Conservation (phyloP, 2,888 invertebrate genomes). For the Stenchaetothrips biformis region DNA sequence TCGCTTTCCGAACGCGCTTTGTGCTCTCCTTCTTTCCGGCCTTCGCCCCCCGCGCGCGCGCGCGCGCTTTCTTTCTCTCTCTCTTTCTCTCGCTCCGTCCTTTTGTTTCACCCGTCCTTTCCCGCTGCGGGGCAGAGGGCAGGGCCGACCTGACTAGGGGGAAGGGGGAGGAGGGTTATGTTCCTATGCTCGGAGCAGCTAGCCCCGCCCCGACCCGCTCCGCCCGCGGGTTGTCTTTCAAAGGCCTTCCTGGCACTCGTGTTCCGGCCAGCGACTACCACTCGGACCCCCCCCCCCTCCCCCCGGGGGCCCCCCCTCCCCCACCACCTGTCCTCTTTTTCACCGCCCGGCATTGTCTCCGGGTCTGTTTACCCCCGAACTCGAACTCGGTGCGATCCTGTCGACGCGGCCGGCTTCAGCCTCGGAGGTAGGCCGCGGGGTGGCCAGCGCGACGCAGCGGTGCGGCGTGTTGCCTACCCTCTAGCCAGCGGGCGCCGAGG, state of each 20-base stretch:
- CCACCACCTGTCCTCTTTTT: neutral
- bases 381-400: neutral
- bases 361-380: neutral
- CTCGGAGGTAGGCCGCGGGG: neutral
- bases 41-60: neutral
- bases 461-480: too few relatives aligned
- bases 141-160: neutral
- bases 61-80: neutral
- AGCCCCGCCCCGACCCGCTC: neutral
- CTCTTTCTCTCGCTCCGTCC: neutral
- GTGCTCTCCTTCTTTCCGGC: neutral
- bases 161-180: neutral
- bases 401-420: neutral
- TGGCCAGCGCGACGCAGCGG: neutral
- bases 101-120: constrained; percentile 11
- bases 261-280: neutral
- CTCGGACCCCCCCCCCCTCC: neutral
- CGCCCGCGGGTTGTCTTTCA: neutral
- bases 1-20: neutral
- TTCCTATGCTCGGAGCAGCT: neutral
- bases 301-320: too few relatives aligned
- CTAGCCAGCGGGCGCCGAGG: too few relatives aligned
- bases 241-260: neutral
- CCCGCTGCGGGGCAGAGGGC: constrained; percentile 12
- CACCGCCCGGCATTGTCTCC: neutral